Conservation (phyloP, 2,113 vertebrate genomes). For the Lophura nycthemera region DNA sequence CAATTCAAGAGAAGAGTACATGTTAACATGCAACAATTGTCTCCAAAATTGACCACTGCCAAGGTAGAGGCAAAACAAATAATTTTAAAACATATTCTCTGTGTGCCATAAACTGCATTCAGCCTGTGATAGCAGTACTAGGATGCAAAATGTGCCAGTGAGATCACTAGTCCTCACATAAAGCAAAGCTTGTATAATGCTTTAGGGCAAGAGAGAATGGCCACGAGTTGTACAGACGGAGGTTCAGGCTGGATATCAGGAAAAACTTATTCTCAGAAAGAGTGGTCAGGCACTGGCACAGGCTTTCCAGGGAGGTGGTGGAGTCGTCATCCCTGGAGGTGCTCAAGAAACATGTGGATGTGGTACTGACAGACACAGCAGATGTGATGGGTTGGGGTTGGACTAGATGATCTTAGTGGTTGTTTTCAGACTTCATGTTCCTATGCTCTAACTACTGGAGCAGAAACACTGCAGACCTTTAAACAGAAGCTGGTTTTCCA, state of each 20-base stretch:
- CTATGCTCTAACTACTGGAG: fast-evolving
- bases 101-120: background rate
- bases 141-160: background rate
- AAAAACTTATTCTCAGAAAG: no score
- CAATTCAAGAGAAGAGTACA: background rate
- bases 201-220: background rate
- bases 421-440: no score
- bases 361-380: no score
- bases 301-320: no score
- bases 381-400: no score
- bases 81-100: background rate
- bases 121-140: background rate
- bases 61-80: background rate
- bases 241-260: no score
- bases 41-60: background rate
- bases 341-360: no score
- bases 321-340: no score
- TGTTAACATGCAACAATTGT: background rate
- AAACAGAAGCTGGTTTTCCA: background rate
- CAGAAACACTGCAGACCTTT: background rate
- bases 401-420: no score
- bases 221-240: no score
- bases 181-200: background rate
- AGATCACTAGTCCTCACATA: background rate
- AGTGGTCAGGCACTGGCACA: no score